Percentiles rank a stretch among this genome's conserved stretches.
Conservation (phyloP, 2,888 invertebrate species). For the Geophilus truncorum region DNA sequence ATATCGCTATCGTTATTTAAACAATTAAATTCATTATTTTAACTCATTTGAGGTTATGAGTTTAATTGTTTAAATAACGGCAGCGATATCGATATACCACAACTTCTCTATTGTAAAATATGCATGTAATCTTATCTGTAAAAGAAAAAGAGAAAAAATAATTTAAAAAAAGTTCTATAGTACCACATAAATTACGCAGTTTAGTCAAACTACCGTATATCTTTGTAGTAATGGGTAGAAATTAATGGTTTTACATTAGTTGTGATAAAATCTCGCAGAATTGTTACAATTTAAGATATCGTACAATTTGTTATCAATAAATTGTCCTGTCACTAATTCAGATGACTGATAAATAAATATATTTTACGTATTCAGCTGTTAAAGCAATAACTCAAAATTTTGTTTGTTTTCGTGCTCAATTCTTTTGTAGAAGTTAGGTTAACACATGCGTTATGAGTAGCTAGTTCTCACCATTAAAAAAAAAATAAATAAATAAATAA, state of each 20-base stretch:
- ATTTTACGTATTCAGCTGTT: not conserved
- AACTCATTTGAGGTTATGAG: no score
- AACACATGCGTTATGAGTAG: slow-evolving; percentile 1
- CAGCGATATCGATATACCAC: no score
- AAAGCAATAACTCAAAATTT: not conserved
- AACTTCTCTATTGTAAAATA: no score
- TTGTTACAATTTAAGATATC: not conserved
- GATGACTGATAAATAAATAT: slow-evolving; percentile 1
- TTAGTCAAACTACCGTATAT: not conserved
- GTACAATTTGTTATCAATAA: not conserved
- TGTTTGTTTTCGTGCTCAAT: not conserved
- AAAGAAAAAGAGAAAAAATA: no score
- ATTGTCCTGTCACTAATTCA: not conserved
- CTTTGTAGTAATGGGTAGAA: not conserved
- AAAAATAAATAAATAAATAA: no score
- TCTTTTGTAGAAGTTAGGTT: not conserved
- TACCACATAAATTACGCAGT: not conserved
- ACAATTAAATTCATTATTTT: no score
- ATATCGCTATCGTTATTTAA: no score
- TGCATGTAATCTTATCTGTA: no score
- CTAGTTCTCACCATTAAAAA: not conserved
- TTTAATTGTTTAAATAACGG: no score
- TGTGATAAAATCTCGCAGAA: not conserved
- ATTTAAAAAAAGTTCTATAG: no score
- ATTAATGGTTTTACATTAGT: not conserved